These are phyloP conservation scores for Cosmia trapezina DNA, from an alignment of 2,888 invertebrate genomes.

Conservation along the genomic window DNA sequence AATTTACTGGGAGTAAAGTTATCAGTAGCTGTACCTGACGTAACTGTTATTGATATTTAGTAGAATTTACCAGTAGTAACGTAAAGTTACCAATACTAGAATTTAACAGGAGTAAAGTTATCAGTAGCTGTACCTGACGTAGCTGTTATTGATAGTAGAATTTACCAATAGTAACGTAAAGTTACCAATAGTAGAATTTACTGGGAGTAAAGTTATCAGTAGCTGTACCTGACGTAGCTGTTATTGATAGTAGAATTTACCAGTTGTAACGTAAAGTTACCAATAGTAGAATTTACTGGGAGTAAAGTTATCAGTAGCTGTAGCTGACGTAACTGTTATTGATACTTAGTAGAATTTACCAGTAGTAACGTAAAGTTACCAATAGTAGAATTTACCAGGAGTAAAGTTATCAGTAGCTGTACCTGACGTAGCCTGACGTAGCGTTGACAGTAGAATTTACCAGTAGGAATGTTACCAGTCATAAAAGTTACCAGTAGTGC, in stretches of 20 bases:
- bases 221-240: too few relatives aligned
- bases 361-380: background rate
- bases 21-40: background rate
- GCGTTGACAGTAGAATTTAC: background rate
- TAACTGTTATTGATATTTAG: background rate
- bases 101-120: background rate
- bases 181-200: background rate
- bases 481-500: background rate
- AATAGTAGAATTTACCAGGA: background rate
- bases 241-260: too few relatives aligned
- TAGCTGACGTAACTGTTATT: too few relatives aligned
- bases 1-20: background rate
- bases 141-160: too few relatives aligned
- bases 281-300: too few relatives aligned
- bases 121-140: background rate
- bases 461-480: background rate
- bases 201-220: background rate
- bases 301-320: background rate
- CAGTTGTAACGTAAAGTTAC: too few relatives aligned
- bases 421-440: too few relatives aligned
- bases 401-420: background rate
- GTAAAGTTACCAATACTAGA: too few relatives aligned
- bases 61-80: too few relatives aligned
- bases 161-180: background rate
- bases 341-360: background rate